Evolutionary conservation across 2,113 vertebrate genomes (phyloP).

Genomic region (Nasalis larvatus): DNA sequence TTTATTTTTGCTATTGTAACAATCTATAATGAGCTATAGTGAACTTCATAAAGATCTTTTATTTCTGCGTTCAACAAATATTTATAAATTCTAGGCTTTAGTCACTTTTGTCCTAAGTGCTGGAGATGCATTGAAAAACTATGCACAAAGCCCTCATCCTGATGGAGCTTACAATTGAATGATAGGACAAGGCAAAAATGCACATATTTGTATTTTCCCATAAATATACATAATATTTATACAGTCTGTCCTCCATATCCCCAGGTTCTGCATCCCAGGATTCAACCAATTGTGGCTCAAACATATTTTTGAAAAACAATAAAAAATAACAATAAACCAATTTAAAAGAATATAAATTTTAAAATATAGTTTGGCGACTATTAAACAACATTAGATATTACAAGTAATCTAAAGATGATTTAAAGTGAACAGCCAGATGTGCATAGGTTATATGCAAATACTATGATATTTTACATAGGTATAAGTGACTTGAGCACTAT

Average conservation of each 20-base stretch:
- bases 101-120: neutral
- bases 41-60: neutral
- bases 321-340: neutral
- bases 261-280: neutral
- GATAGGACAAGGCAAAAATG: neutral
- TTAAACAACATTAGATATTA: neutral
- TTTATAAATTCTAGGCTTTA: neutral
- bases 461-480: neutral
- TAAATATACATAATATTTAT: neutral
- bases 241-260: neutral
- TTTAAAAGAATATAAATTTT: neutral
- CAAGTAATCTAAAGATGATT: neutral
- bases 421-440: neutral
- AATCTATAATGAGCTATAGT: neutral
- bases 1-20: neutral
- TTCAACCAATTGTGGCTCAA: neutral
- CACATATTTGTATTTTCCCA: neutral
- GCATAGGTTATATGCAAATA: neutral
- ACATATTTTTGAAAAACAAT: neutral
- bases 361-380: neutral
- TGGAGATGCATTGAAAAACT: neutral
- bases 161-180: neutral
- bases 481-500: neutral
- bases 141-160: neutral
- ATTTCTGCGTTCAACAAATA: neutral